Evolutionary conservation across 30 jellyfish, hydroid and myxozoan genomes (phyloP).

Genomic region (Rhopilema esculentum): DNA sequence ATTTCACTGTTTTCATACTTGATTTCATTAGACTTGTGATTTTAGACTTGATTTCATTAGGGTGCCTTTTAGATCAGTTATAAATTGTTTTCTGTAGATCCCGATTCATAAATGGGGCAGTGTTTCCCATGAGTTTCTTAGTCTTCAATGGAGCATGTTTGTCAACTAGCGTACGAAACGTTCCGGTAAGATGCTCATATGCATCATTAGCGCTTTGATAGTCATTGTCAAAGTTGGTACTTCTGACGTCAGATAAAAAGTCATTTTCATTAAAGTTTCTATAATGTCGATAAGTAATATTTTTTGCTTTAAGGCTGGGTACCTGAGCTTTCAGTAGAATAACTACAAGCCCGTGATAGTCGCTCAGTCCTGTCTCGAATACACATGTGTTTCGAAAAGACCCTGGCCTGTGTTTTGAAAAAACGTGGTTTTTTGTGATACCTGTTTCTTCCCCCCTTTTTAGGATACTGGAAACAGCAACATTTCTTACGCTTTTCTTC

Average conservation of each 20-base stretch:
- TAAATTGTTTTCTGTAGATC: slow-evolving; percentile 40
- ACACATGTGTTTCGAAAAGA: slow-evolving; percentile 27
- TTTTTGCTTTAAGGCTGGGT: slow-evolving; percentile 19
- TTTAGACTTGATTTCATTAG: neutral
- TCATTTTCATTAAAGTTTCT: neutral
- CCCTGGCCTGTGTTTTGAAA: slow-evolving; percentile 12
- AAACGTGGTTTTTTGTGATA: neutral
- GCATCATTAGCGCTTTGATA: too few relatives aligned
- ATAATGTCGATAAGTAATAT: neutral
- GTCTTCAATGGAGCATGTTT: slow-evolving; percentile 60
- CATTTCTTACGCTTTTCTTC: too few relatives aligned
- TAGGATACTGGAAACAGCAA: too few relatives aligned
- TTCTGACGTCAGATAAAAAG: slow-evolving; percentile 7
- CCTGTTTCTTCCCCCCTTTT: too few relatives aligned
- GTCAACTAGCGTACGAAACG: slow-evolving; percentile 19
- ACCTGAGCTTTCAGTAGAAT: slow-evolving; percentile 7
- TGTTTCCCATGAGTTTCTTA: slow-evolving; percentile 5
- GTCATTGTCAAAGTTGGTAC: too few relatives aligned
- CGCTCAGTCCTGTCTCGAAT: slow-evolving; percentile 42
- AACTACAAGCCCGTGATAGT: slow-evolving; percentile 16
- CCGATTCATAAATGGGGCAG: slow-evolving; percentile 39
- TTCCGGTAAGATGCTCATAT: slow-evolving; percentile 10
- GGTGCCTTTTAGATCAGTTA: slow-evolving; percentile 44
- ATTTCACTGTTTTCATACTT: slow-evolving; percentile 37
- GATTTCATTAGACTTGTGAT: slow-evolving; percentile 10